These are phyloP conservation scores for Oxyura jamaicensis DNA, from an alignment of 2,113 vertebrate genomes.

Conservation along the genomic window DNA sequence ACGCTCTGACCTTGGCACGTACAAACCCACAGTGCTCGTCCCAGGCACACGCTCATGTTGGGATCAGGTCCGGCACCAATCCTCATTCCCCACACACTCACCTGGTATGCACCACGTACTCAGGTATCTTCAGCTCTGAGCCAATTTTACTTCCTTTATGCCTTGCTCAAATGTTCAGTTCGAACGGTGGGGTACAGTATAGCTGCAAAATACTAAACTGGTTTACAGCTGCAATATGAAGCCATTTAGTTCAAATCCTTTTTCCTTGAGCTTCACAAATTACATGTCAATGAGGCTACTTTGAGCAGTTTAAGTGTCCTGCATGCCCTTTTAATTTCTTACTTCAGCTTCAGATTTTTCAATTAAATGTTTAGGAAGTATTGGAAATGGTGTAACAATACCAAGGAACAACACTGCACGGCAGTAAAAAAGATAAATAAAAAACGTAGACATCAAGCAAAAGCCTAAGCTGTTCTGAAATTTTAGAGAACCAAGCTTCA, in stretches of 20 bases:
- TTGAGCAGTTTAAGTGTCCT: neutral
- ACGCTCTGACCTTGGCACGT: neutral
- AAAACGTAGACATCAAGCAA: neutral
- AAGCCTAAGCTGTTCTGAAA: neutral
- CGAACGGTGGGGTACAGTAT: rapidly evolving
- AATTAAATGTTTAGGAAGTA: neutral
- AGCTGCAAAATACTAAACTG: neutral
- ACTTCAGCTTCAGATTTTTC: neutral
- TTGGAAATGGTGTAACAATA: neutral
- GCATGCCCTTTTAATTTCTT: neutral
- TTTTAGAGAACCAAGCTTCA: neutral
- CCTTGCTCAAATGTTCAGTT: neutral
- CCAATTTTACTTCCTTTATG: neutral
- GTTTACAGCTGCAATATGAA: neutral
- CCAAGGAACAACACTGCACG: neutral
- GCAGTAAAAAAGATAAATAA: neutral
- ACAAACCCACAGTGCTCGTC: neutral
- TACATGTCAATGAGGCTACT: neutral
- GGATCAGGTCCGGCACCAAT: neutral
- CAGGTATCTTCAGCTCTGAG: neutral
- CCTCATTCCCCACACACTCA: rapidly evolving
- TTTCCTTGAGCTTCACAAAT: neutral
- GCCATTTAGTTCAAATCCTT: neutral
- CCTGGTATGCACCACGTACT: rapidly evolving
- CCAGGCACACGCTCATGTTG: rapidly evolving